Percentiles rank a stretch among this genome's conserved stretches.
phyloP scores from a whole-genome alignment of 2,797 vertebrate genomes.

The Danio kyathit region DNA sequence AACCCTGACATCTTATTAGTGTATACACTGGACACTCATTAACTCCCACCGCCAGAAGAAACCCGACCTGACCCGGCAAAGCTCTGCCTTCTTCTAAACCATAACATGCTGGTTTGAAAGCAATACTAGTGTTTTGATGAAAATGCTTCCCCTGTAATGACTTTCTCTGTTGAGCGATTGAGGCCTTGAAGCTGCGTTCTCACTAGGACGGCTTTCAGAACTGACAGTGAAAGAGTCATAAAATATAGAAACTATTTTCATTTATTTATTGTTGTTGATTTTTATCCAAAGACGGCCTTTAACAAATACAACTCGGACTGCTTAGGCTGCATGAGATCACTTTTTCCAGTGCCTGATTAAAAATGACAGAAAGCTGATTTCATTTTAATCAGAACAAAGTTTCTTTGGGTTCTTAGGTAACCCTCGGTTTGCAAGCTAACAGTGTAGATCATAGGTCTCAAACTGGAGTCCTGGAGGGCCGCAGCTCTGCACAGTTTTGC shows the following conservation, averaged over 20 bases:
- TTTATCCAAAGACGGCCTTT: not conserved
- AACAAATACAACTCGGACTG: not conserved
- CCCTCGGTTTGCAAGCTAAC: not conserved
- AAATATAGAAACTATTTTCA: not conserved
- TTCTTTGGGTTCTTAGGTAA: not conserved
- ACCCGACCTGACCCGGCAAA: conserved; percentile 37
- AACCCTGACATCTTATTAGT: conserved; percentile 84
- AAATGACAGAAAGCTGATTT: not conserved
- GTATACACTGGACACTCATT: conserved; percentile 85
- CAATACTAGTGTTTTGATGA: conserved; percentile 38
- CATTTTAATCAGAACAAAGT: no score
- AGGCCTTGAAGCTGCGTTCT: conserved; percentile 30
- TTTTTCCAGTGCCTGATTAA: not conserved
- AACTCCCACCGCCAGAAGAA: conserved; percentile 79
- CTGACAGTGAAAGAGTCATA: conserved; percentile 17
- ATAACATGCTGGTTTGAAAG: conserved; percentile 43
- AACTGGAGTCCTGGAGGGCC: no score
- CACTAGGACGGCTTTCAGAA: not conserved
- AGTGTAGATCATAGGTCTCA: not conserved
- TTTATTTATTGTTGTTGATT: not conserved
- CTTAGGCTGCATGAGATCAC: not conserved
- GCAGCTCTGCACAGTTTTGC: no score
- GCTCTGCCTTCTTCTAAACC: conserved; percentile 30
- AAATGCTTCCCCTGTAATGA: conserved; percentile 30
- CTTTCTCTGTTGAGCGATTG: conserved; percentile 30